A percentile compares a stretch with the other conserved stretches of the same genome.
Conservation (phyloP, 2,113 vertebrate species). For the Scytalopus superciliaris region DNA sequence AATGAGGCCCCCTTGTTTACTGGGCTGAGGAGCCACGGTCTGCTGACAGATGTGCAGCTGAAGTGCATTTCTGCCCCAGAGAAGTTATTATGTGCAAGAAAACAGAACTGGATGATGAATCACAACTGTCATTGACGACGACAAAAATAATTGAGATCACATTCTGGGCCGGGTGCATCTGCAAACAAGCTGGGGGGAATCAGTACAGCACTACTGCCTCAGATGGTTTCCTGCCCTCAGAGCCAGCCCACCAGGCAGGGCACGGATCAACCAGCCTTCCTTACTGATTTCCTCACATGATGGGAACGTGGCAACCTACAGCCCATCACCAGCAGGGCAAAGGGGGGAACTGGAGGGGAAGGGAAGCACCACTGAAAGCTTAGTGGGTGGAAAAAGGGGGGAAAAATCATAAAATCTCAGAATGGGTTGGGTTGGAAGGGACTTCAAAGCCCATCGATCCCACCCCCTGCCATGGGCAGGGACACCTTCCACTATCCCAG, state of each 20-base stretch:
- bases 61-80: not conserved
- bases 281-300: not conserved
- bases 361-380: not conserved
- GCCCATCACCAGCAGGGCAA: not conserved
- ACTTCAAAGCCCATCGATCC: not conserved
- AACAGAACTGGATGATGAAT: conserved; percentile 12
- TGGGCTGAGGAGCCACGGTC: not conserved
- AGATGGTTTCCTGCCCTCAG: not conserved
- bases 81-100: not conserved
- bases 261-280: not conserved
- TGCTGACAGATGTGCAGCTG: conserved; percentile 39
- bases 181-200: not conserved
- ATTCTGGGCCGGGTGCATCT: not conserved
- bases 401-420: not conserved
- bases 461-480: not conserved
- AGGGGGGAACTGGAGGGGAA: not conserved
- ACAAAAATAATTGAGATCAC: not conserved
- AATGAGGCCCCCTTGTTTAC: not conserved
- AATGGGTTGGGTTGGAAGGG: not conserved
- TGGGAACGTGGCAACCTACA: not conserved
- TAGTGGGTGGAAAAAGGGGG: not conserved
- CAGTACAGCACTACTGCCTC: not conserved
- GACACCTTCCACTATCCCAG: not conserved
- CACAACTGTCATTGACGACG: not conserved
- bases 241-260: not conserved